Conservation (phyloP, 2,113 vertebrate genomes). For the Dasyprocta punctata region DNA sequence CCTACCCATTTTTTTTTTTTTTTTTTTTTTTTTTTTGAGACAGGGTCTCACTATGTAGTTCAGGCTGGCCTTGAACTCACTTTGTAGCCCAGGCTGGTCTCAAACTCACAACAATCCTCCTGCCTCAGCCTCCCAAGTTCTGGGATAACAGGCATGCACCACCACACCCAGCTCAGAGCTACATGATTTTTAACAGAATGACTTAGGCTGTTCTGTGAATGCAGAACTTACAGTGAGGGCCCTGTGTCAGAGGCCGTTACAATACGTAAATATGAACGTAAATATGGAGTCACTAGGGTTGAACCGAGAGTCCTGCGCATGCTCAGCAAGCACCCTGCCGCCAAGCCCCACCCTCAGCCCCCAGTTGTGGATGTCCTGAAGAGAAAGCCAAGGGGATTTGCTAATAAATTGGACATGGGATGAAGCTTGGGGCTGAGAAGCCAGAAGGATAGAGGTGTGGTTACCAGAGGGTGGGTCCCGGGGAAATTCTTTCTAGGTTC, state of each 20-base stretch:
- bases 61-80: no score
- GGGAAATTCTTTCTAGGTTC: neutral
- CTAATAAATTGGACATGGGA: neutral
- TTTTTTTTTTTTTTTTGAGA: no score
- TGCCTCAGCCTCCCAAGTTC: no score
- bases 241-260: neutral
- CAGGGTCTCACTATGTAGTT: no score
- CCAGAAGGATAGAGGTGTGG: neutral
- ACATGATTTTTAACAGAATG: neutral
- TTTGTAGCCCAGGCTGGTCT: no score
- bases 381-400: neutral
- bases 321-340: neutral
- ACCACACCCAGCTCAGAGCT: no score
- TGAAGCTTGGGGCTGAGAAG: neutral
- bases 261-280: neutral
- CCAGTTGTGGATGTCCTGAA: neutral
- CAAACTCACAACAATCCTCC: no score
- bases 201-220: neutral
- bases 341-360: neutral
- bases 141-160: no score
- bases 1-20: no score
- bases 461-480: neutral
- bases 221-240: neutral
- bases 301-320: neutral
- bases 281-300: neutral